Conservation (phyloP, 2,888 invertebrate species). For the Heteromurus nitidus region DNA sequence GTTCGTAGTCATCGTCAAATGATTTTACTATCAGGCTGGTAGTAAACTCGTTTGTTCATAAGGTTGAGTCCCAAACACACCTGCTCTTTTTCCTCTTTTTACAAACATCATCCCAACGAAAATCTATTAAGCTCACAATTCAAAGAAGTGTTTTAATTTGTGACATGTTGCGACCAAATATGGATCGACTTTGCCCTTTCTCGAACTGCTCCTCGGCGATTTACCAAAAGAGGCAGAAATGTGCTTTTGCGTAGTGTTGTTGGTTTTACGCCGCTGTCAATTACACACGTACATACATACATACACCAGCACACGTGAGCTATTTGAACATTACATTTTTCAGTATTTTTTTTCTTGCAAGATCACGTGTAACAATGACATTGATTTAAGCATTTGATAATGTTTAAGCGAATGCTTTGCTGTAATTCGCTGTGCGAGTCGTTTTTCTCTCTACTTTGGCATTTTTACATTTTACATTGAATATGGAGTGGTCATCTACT, state of each 20-base stretch:
- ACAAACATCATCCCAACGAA: not conserved
- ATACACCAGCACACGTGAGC: not conserved
- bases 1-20: no score
- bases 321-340: not conserved
- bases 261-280: not conserved
- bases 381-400: slow-evolving; percentile 2
- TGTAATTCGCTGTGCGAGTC: no score
- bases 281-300: no score
- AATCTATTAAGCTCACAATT: not conserved
- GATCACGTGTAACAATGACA: not conserved
- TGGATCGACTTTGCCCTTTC: slow-evolving; percentile 31
- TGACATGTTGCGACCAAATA: slow-evolving; percentile 29
- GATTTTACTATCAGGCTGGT: no score
- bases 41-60: no score
- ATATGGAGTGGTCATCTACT: no score
- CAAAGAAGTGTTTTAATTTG: slow-evolving; percentile 1
- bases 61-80: slow-evolving; percentile 1
- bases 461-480: no score
- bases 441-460: no score
- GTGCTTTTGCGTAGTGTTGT: not conserved
- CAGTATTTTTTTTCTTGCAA: not conserved
- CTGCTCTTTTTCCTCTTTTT: not conserved
- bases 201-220: slow-evolving; percentile 23
- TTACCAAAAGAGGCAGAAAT: slow-evolving; percentile 2
- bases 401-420: not conserved